These are phyloP conservation scores for Pterocles burchelli DNA, from an alignment of 2,113 vertebrate genomes.

Conservation along the genomic window DNA sequence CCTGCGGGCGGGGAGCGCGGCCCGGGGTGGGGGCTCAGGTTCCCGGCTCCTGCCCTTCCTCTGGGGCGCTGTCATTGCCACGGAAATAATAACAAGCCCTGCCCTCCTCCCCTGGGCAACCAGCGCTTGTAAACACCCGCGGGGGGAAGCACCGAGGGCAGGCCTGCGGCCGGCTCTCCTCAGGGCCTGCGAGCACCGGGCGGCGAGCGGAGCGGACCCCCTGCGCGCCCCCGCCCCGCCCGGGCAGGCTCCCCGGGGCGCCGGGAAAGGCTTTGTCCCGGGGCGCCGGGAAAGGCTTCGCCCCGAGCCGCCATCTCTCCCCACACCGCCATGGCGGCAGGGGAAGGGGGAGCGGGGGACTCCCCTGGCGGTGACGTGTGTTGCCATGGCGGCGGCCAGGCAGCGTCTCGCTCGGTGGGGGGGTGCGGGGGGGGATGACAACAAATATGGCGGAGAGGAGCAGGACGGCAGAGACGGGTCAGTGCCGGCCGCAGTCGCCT, in stretches of 20 bases:
- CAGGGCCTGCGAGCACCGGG: not conserved
- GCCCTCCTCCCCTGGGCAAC: rapidly evolving
- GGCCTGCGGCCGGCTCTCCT: not conserved
- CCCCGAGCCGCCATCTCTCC: not conserved
- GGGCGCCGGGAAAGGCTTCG: not conserved
- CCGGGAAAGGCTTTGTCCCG: not conserved
- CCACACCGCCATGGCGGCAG: not conserved
- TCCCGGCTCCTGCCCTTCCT: not conserved
- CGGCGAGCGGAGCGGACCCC: rapidly evolving
- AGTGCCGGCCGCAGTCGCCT: slow-evolving; percentile 65
- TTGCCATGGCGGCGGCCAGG: slow-evolving; percentile 56
- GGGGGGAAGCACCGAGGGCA: rapidly evolving
- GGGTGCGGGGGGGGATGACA: slow-evolving; percentile 35
- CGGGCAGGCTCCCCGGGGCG: not conserved
- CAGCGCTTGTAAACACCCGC: not conserved
- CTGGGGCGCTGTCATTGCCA: not conserved
- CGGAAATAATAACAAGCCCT: rapidly evolving
- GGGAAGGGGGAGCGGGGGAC: not conserved
- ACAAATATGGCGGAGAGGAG: slow-evolving; percentile 82
- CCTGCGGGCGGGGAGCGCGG: not conserved
- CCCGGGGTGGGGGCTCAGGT: not conserved
- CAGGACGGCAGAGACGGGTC: slow-evolving; percentile 78
- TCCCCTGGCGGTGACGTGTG: slow-evolving; percentile 45
- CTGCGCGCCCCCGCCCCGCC: not conserved
- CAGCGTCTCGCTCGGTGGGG: slow-evolving; percentile 43